Evolutionary conservation across 2,113 vertebrate species (phyloP).

Genomic region (Sapajus apella): DNA sequence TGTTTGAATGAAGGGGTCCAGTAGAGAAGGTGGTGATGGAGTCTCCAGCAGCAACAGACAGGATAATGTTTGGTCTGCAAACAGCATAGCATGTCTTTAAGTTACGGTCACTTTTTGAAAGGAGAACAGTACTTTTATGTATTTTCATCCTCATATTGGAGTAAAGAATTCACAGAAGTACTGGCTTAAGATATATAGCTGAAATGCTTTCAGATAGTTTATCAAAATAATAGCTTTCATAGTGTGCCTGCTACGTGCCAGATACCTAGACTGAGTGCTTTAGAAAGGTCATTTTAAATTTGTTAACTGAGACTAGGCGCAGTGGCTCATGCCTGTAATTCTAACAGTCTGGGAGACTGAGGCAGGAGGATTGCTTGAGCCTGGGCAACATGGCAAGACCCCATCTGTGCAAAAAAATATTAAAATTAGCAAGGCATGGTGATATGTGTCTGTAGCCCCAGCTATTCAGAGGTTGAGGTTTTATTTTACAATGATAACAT

Average conservation of each 20-base stretch:
- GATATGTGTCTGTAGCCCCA: no score
- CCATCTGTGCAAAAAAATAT: no score
- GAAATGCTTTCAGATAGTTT: constrained; percentile 24
- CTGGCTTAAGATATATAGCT: background rate
- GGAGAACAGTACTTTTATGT: background rate
- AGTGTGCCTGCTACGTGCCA: background rate
- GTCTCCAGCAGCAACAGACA: background rate
- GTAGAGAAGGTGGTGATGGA: background rate
- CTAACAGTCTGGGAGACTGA: no score
- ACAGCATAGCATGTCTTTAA: background rate
- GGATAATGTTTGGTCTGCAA: background rate
- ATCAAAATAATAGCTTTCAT: background rate
- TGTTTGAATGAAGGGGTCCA: background rate
- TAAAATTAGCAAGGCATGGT: no score
- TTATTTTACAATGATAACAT: constrained; percentile 48
- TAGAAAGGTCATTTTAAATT: constrained; percentile 2
- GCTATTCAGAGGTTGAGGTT: background rate
- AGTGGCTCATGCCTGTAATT: no score
- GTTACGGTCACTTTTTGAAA: background rate
- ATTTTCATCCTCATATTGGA: constrained; percentile 18
- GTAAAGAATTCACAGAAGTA: constrained; percentile 5
- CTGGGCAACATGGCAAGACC: no score
- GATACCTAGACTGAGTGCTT: background rate
- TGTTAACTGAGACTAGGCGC: no score
- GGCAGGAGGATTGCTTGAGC: no score